A percentile compares a stretch with the other conserved stretches of the same genome.
phyloP scores from a whole-genome alignment of 2,113 vertebrate species.

The Microcebus ravelobensis region DNA sequence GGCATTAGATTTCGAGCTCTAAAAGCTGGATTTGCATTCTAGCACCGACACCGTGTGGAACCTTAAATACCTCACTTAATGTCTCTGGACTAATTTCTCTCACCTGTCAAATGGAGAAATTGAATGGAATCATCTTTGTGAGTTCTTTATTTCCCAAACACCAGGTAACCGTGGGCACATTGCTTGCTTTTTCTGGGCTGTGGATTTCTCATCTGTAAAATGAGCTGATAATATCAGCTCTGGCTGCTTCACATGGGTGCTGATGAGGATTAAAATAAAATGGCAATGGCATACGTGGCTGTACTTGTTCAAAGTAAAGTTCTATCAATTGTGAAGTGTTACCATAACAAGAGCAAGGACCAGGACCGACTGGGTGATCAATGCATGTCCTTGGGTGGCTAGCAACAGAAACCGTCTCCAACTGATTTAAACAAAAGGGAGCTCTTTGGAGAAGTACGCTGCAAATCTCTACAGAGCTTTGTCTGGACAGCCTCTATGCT shows the following conservation, averaged over 20 bases:
- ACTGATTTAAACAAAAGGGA: background rate
- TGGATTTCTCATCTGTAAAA: background rate
- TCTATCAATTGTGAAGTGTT: background rate
- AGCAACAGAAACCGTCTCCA: background rate
- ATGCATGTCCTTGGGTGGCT: background rate
- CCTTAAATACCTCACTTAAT: background rate
- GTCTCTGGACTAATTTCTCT: background rate
- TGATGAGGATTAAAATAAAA: background rate
- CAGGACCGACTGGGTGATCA: background rate
- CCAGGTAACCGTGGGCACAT: background rate
- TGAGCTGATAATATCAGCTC: background rate
- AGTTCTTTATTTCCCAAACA: background rate
- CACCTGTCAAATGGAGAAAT: background rate
- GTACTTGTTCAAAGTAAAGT: background rate
- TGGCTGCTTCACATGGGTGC: background rate
- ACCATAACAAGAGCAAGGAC: background rate
- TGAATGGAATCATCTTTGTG: background rate
- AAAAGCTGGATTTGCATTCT: background rate
- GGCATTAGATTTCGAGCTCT: background rate
- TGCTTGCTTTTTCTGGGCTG: background rate
- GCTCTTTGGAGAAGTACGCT: background rate
- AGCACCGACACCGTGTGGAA: background rate
- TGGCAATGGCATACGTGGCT: accelerated
- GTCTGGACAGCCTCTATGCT: background rate
- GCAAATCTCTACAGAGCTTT: background rate